Evolutionary conservation across 2,797 vertebrate genomes (phyloP), one percentile per base, ranked within the genome.

Genomic region (Choloepus didactylus): DNA sequence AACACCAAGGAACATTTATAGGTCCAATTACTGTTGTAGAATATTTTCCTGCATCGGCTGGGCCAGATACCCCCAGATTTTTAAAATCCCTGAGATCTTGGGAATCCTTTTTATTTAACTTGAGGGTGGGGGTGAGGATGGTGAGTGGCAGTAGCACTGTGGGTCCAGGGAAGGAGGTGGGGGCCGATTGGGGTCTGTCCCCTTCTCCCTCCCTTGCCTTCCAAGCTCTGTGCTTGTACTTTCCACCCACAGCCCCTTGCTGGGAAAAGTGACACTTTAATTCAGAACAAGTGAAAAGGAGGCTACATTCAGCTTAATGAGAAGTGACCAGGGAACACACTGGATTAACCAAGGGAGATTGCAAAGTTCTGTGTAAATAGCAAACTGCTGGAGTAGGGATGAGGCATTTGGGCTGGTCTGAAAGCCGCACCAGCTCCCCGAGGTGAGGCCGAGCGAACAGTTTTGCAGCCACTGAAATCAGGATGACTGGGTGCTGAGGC

Each of bases 251-350:
- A 89, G 60, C 87, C 69, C 77, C 91, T 95, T 80, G 77, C 89
- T 91, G 93, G 83, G 95, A 38, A 92, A 97, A 93, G 86, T 96
- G 97, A 97, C 96, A 91, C 94, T 95, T 95, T 87, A 93, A 96
- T 97, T 97, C 87, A 96, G 76, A 93, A 59, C 86, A 80, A 87
- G 83, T 73, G 83, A 95, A 93, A 95, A 93, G 96, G 81, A 96
- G 95, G 94, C 88, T 85, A 56, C 44, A 0, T 92, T 95, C 1
- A 14, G 82, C 79, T 91, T 97, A 96, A 97, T 97, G 89, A 95
- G 94, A 97, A 96, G 92, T 96, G 97, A 97, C 95, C 86, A 4
- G 89, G 79, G 87, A 96, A 96, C 96, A 96, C 0, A 11, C 38
- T 25, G 62, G 91, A 95, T 97, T 97, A 97, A 85, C 88, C 89